Percentiles rank a stretch among this genome's conserved stretches.
phyloP scores from a whole-genome alignment of 2,888 invertebrate genomes.

The Philaethria dido region DNA sequence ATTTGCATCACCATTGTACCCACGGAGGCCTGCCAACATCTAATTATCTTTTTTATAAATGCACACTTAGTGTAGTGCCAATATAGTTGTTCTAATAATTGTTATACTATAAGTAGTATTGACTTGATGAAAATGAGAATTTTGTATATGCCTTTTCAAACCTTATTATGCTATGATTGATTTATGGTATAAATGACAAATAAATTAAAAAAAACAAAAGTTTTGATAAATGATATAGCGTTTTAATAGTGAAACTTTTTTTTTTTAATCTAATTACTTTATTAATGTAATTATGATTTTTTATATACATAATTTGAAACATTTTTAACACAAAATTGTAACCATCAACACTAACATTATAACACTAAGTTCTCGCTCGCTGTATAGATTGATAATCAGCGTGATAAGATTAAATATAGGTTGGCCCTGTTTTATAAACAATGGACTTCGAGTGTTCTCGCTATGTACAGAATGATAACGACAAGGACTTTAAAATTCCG shows the following conservation, averaged over 20 bases:
- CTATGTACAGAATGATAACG: slow-evolving; percentile 46
- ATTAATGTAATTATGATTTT: background rate
- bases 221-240: too few species aligned
- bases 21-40: slow-evolving; percentile 63
- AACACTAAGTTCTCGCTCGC: slow-evolving; percentile 23
- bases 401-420: slow-evolving; percentile 52
- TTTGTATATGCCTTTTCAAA: background rate
- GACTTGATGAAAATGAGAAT: background rate
- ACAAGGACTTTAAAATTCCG: slow-evolving; percentile 48
- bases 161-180: background rate
- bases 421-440: slow-evolving; percentile 47
- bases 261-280: too few species aligned
- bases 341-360: background rate
- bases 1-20: slow-evolving; percentile 81
- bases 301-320: background rate
- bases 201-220: too few species aligned
- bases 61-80: slow-evolving; percentile 33
- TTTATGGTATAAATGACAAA: too few species aligned
- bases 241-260: too few species aligned
- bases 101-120: background rate
- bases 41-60: slow-evolving; percentile 61
- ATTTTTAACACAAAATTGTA: slow-evolving; percentile 6
- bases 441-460: slow-evolving; percentile 46
- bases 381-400: slow-evolving; percentile 44
- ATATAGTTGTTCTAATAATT: background rate